These are phyloP conservation scores for Torymus tubicola DNA, from an alignment of 2,888 invertebrate genomes.

Conservation along the genomic window DNA sequence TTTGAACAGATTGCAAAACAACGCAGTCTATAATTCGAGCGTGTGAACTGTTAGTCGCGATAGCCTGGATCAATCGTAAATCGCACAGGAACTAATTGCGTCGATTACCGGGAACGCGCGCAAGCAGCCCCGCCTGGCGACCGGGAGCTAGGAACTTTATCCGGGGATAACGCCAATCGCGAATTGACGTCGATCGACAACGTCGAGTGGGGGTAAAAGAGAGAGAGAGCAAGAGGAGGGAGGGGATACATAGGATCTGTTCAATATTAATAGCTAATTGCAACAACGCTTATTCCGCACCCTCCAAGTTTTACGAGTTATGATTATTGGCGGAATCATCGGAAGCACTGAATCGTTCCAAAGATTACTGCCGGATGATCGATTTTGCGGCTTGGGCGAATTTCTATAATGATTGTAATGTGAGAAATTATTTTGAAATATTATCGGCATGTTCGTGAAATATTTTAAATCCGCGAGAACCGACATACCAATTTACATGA, in stretches of 20 bases:
- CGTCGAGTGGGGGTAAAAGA: conserved; percentile 3
- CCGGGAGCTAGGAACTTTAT: conserved; percentile 49
- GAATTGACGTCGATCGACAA: conserved; percentile 50
- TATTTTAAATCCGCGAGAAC: too few relatives aligned
- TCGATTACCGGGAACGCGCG: conserved; percentile 12
- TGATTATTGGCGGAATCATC: background rate
- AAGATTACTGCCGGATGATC: background rate
- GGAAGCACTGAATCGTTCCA: background rate
- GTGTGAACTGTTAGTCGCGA: too few relatives aligned
- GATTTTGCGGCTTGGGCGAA: background rate
- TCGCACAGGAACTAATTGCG: conserved; percentile 32
- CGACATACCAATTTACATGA: too few relatives aligned
- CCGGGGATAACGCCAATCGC: conserved; percentile 38
- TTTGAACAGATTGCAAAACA: too few relatives aligned
- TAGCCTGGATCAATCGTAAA: conserved; percentile 21
- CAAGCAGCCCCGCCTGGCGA: conserved; percentile 29
- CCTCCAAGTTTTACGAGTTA: background rate
- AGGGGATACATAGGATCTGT: background rate
- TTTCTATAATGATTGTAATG: conserved; percentile 2
- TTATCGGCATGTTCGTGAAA: too few relatives aligned
- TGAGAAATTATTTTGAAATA: too few relatives aligned
- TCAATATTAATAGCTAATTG: conserved; percentile 38
- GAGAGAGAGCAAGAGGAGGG: conserved; percentile 12
- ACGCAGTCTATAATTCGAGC: too few relatives aligned
- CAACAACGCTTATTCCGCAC: background rate